Conservation (phyloP, 64 coral and sea anemone species). For the Montipora capricornis region DNA sequence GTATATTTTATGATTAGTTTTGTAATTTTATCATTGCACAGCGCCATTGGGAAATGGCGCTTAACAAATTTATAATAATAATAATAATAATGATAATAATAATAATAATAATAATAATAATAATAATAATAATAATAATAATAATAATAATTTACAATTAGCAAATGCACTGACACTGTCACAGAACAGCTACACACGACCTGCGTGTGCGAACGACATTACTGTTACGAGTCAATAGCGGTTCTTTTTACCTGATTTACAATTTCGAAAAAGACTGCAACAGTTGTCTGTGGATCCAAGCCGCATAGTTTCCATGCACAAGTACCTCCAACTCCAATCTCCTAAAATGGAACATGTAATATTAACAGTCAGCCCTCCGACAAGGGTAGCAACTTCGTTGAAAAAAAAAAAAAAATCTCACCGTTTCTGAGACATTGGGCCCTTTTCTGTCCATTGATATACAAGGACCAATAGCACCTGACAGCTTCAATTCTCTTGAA, state of each 20-base stretch:
- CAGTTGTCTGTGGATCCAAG: slow-evolving; percentile 82
- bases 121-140: too few species aligned
- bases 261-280: slow-evolving; percentile 95
- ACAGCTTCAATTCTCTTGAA: slow-evolving; percentile 91
- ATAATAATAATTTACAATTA: too few species aligned
- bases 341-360: slow-evolving; percentile 54
- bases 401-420: neutral
- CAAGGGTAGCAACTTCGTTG: too few species aligned
- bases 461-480: slow-evolving; percentile 94
- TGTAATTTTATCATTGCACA: too few species aligned
- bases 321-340: slow-evolving; percentile 98
- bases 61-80: too few species aligned
- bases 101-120: too few species aligned
- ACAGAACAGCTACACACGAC: too few species aligned
- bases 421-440: slow-evolving; percentile 97
- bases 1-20: too few species aligned
- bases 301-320: slow-evolving; percentile 99
- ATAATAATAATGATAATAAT: too few species aligned
- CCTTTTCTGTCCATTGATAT: slow-evolving; percentile 99
- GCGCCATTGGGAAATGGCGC: too few species aligned
- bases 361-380: neutral
- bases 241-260: slow-evolving; percentile 80
- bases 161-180: too few species aligned
- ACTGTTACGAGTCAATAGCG: neutral
- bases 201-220: too few species aligned